Percentiles rank a stretch among this genome's conserved stretches.
Evolutionary conservation across 2,888 invertebrate species (phyloP).

Genomic region (Papilio protenor): DNA sequence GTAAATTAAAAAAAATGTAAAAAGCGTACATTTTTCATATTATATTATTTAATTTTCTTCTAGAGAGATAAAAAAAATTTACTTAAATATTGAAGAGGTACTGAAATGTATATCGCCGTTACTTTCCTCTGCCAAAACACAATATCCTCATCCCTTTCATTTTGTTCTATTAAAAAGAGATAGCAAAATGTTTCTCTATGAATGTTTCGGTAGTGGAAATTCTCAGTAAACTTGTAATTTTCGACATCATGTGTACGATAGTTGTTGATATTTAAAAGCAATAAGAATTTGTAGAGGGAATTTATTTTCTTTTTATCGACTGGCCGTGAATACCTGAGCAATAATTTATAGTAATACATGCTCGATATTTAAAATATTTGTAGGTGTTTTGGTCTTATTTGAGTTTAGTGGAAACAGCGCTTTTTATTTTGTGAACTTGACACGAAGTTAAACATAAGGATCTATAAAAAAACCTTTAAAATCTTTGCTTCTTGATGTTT

Average conservation of each 20-base stretch:
- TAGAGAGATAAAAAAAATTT: too few relatives aligned
- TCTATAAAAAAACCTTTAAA: not conserved
- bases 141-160: not conserved
- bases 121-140: not conserved
- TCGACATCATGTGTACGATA: not conserved
- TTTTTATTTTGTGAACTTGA: not conserved
- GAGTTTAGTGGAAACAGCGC: not conserved
- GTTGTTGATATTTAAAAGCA: conserved; percentile 29
- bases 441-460: not conserved
- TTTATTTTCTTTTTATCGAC: conserved; percentile 14
- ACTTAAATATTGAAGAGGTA: too few relatives aligned
- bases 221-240: not conserved
- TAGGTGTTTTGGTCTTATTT: not conserved
- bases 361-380: not conserved
- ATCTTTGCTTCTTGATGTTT: not conserved
- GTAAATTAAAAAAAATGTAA: too few relatives aligned
- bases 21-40: too few relatives aligned
- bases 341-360: not conserved
- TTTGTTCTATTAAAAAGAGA: not conserved
- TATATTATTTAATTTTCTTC: too few relatives aligned
- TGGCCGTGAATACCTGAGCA: not conserved
- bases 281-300: not conserved
- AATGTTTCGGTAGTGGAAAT: not conserved
- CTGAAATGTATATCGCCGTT: too few relatives aligned
- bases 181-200: not conserved